phyloP scores from a whole-genome alignment of 2,888 invertebrate species.

The Micoletzkya japonica region DNA sequence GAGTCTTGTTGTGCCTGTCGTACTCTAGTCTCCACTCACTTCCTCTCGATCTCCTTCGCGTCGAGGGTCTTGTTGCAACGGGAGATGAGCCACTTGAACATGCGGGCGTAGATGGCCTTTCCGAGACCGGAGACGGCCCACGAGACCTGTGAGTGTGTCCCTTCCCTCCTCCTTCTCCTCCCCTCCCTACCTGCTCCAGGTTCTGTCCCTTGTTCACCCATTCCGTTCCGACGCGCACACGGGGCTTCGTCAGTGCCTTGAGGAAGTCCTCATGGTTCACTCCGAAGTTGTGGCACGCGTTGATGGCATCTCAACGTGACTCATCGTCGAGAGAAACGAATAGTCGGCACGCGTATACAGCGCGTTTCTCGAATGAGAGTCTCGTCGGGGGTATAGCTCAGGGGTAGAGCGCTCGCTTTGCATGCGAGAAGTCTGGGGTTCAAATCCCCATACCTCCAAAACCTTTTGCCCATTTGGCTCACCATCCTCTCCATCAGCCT shows the following conservation, averaged over 20 bases:
- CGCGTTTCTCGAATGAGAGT: neutral
- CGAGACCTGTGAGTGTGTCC: conserved; percentile 49
- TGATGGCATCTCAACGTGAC: conserved; percentile 67
- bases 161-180: neutral
- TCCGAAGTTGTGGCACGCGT: conserved; percentile 49
- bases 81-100: conserved; percentile 84
- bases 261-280: conserved; percentile 60
- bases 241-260: conserved; percentile 66
- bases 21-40: conserved; percentile 11
- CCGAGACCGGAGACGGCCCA: conserved; percentile 67
- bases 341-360: neutral
- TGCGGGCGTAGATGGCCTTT: conserved; percentile 68
- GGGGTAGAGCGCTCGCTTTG: conserved; percentile 58
- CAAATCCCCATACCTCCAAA: conserved; percentile 40
- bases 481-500: conserved; percentile 69
- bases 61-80: conserved; percentile 99
- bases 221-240: conserved; percentile 68
- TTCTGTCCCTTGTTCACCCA: conserved; percentile 69
- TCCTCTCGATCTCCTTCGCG: conserved; percentile 84
- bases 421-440: conserved; percentile 46
- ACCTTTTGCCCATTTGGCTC: conserved; percentile 62
- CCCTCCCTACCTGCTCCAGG: conserved; percentile 67
- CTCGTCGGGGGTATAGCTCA: conserved; percentile 44
- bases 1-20: neutral
- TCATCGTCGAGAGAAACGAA: neutral